Evolutionary conservation across 2,888 invertebrate genomes (phyloP), one percentile per base, ranked within the genome.

Genomic region (Mycalesis mineus): DNA sequence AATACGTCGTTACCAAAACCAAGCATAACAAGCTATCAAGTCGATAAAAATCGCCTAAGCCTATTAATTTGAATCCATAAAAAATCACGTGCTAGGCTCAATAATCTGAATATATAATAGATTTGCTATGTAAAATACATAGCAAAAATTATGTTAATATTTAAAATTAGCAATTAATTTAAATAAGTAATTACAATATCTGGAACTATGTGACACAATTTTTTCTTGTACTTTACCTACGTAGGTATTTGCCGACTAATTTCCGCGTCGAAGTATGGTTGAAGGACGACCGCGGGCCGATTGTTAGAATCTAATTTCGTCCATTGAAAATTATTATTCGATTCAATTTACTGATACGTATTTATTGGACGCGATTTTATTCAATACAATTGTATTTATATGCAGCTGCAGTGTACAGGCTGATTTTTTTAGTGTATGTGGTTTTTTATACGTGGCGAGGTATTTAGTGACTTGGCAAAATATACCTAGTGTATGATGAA

Each of bases 211-310:
- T 22, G 47, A 36, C 51, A 31, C 55, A 14, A 51, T 52, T 45
- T 17, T 39, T 56, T 56, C 29, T 37, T 49, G 28, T 22, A 45
- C 37, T 33, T n/a, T 54, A 37, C 44, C 14, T 42, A 47, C 78
- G 73, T 75, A 55, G 17, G 15, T 28, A 42, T 42, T 47, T 62
- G 39, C 36, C 29, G 52, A 45, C 44, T 29, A 59, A 42, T 50
- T 59, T 62, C 59, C 61, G 61, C 61, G 15, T 59, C 45, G 15
- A 48, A 57, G 51, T 17, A 29, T 49, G 74, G 70, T 67, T 78
- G 82, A 84, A 85, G 85, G 85, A 82, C 84, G 75, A 1, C 4
- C 11, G 36, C 36, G 11, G 33, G 78, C 77, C 77, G 73, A 54
- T 59, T 57, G 50, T 54, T 39, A 78, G 39, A 57, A 48, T 57